A percentile compares a stretch with the other conserved stretches of the same genome.
These are phyloP conservation scores for Drepana falcataria DNA, from an alignment of 2,888 invertebrate genomes.

Conservation along the genomic window DNA sequence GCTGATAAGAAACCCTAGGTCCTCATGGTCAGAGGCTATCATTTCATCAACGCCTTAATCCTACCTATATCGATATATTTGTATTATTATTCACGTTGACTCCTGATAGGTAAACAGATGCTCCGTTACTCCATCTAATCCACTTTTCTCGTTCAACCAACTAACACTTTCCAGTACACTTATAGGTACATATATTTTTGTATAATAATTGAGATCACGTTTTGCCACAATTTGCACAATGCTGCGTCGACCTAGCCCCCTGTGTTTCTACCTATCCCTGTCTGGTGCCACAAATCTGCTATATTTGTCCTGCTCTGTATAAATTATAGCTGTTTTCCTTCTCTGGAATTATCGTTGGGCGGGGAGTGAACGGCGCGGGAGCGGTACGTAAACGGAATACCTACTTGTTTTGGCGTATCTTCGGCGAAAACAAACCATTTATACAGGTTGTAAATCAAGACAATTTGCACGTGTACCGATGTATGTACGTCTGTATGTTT, in stretches of 20 bases:
- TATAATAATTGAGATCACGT: conserved; percentile 28
- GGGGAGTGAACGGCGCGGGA: conserved; percentile 28
- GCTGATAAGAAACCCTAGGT: too few relatives aligned
- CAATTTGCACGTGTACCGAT: conserved; percentile 23
- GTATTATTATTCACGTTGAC: too few relatives aligned
- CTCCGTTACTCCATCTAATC: too few relatives aligned
- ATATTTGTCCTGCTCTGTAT: conserved; percentile 40
- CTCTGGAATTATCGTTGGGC: conserved; percentile 48
- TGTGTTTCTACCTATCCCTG: conserved; percentile 24
- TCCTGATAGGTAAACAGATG: too few relatives aligned
- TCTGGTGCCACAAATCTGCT: conserved; percentile 24
- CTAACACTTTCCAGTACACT: too few relatives aligned
- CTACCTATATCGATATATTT: too few relatives aligned
- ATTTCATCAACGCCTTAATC: too few relatives aligned
- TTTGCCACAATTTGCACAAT: conserved; percentile 34
- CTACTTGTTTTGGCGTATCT: conserved; percentile 53
- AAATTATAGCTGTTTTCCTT: conserved; percentile 66
- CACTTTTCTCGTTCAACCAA: too few relatives aligned
- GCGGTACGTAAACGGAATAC: conserved; percentile 53
- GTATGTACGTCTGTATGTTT: conserved; percentile 13
- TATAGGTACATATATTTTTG: conserved; percentile 10
- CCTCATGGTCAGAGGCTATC: too few relatives aligned
- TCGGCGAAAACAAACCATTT: conserved; percentile 65
- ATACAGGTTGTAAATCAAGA: conserved; percentile 54
- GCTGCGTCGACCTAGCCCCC: conserved; percentile 34